A percentile compares a stretch with the other conserved stretches of the same genome.
Evolutionary conservation across 2,113 vertebrate species (phyloP).

Genomic region (Echinops telfairi): DNA sequence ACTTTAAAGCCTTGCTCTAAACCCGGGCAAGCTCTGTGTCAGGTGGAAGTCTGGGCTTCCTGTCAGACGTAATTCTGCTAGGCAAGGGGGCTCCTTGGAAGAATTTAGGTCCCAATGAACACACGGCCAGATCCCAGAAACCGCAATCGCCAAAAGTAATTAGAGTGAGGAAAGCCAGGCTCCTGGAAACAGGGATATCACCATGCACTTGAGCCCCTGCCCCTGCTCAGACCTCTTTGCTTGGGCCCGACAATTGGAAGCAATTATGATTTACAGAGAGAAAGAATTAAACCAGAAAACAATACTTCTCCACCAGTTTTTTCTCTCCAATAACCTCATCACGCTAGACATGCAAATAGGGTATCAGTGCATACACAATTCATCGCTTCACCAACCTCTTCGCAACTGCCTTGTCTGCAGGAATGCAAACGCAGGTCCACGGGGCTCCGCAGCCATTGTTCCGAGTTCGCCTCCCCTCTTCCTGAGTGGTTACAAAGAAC

Average conservation of each 20-base stretch:
- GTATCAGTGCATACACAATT: neutral
- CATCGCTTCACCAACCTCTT: neutral
- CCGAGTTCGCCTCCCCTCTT: constrained; percentile 10
- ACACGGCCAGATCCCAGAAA: constrained; percentile 81
- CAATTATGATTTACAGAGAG: constrained; percentile 73
- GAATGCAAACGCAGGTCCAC: neutral
- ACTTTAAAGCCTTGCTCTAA: constrained; percentile 70
- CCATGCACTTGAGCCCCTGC: constrained; percentile 65
- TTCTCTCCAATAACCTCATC: constrained; percentile 42
- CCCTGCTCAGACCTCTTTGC: constrained; percentile 69
- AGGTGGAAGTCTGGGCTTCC: constrained; percentile 75
- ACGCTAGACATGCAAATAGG: constrained; percentile 5
- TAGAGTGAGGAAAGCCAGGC: constrained; percentile 82
- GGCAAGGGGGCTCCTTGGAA: constrained; percentile 77
- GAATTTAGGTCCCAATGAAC: constrained; percentile 79
- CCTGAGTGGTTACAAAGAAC: constrained; percentile 65
- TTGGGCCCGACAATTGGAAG: constrained; percentile 72
- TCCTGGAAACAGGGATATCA: constrained; percentile 73
- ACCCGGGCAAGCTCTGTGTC: constrained; percentile 63
- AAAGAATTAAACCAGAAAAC: constrained; percentile 78
- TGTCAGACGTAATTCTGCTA: constrained; percentile 75
- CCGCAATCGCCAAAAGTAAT: constrained; percentile 82
- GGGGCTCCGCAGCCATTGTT: neutral
- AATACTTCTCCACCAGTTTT: constrained; percentile 71
- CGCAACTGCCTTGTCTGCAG: constrained; percentile 62